Percentiles rank a stretch among this genome's conserved stretches.
Conservation (phyloP, 2,888 invertebrate species). For the Cryptus armator region DNA sequence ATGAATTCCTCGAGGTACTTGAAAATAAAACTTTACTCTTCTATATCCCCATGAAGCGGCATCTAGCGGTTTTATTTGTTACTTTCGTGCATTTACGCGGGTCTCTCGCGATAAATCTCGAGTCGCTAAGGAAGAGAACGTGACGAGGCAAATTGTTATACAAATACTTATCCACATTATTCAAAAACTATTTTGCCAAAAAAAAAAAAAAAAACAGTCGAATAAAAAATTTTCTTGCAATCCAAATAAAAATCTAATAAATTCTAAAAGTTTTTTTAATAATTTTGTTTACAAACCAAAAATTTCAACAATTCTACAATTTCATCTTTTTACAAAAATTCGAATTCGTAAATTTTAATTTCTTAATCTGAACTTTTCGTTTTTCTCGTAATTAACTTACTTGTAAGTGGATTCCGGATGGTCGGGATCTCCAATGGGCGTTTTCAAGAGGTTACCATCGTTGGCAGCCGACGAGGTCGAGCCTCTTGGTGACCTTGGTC, state of each 20-base stretch:
- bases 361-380: not conserved
- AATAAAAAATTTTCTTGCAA: not conserved
- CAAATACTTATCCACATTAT: not conserved
- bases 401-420: conserved; percentile 82
- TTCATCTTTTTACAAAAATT: no score
- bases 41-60: conserved; percentile 27
- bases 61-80: conserved; percentile 30
- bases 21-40: not conserved
- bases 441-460: conserved; percentile 80
- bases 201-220: not conserved
- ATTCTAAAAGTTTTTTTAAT: no score
- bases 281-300: no score
- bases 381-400: conserved; percentile 71
- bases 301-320: no score
- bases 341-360: not conserved
- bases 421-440: conserved; percentile 78
- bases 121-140: conserved; percentile 61
- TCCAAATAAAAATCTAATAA: not conserved
- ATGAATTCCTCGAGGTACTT: not conserved
- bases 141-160: not conserved
- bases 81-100: conserved; percentile 7
- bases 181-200: not conserved
- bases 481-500: conserved; percentile 84
- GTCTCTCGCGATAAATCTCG: conserved; percentile 26
- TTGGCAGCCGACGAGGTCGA: conserved; percentile 83